These are phyloP conservation scores for Ahaetulla prasina DNA, from an alignment of 2,113 vertebrate genomes.

Conservation along the genomic window DNA sequence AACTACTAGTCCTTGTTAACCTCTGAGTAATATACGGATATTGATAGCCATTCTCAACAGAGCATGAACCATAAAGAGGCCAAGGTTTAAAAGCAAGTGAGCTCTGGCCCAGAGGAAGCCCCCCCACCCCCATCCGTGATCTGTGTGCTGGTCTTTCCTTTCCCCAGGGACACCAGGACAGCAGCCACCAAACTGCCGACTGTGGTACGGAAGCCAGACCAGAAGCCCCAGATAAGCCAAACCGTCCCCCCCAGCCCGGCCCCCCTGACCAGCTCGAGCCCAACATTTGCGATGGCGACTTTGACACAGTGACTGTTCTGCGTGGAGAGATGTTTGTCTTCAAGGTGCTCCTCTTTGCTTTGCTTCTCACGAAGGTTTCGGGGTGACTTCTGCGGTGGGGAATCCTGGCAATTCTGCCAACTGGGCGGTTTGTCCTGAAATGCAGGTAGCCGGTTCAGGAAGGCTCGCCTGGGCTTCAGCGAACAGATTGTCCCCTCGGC, in stretches of 20 bases:
- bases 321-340: conserved; percentile 98
- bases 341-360: conserved; percentile 74
- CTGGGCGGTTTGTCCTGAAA: not conserved
- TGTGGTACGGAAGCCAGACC: conserved; percentile 74
- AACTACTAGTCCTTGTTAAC: not conserved
- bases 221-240: conserved; percentile 75
- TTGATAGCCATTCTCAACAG: not conserved
- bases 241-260: conserved; percentile 72
- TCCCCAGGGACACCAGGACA: conserved; percentile 72
- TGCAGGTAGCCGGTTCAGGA: not conserved
- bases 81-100: not conserved
- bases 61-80: not conserved
- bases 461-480: not conserved
- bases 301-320: conserved; percentile 88
- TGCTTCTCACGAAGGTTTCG: fast-evolving
- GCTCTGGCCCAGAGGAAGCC: not conserved
- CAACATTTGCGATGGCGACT: conserved; percentile 92
- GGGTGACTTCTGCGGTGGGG: not conserved
- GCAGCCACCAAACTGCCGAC: conserved; percentile 77
- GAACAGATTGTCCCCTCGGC: no score
- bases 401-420: not conserved
- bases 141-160: fast-evolving
- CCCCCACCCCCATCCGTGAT: fast-evolving
- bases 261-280: conserved; percentile 83
- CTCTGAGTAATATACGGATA: not conserved